Conservation (phyloP, 2,888 invertebrate species). For the Mesorhabditis belari region DNA sequence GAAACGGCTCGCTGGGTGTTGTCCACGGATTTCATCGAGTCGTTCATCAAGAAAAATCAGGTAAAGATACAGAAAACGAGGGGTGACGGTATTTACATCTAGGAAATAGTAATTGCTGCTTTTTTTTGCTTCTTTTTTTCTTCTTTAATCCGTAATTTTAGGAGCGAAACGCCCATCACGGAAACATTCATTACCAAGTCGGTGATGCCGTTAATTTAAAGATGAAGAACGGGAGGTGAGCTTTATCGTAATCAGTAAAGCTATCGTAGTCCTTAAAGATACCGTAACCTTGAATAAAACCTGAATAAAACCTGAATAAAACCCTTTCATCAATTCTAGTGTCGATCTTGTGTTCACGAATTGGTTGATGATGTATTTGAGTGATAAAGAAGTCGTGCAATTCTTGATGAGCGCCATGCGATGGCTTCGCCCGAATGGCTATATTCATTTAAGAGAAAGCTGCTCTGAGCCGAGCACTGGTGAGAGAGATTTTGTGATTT, state of each 20-base stretch:
- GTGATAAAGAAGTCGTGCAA: conserved; percentile 56
- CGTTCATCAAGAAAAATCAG: conserved; percentile 57
- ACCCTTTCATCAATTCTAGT: too few relatives aligned
- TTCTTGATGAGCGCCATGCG: conserved; percentile 56
- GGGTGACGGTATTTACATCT: neutral
- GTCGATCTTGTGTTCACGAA: conserved; percentile 61
- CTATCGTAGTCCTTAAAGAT: too few relatives aligned
- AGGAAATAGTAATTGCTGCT: neutral
- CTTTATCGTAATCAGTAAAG: neutral
- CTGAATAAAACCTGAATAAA: too few relatives aligned
- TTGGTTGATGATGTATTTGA: conserved; percentile 62
- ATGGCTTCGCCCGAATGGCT: conserved; percentile 59
- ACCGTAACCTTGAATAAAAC: neutral
- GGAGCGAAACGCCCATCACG: conserved; percentile 54
- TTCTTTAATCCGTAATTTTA: conserved; percentile 54
- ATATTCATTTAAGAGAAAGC: conserved; percentile 60
- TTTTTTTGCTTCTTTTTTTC: neutral
- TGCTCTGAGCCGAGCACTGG: conserved; percentile 60
- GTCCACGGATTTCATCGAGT: conserved; percentile 61
- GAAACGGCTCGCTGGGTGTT: conserved; percentile 55
- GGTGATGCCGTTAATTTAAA: conserved; percentile 59
- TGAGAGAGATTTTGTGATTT: too few relatives aligned
- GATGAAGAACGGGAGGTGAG: conserved; percentile 52
- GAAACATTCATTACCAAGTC: conserved; percentile 57
- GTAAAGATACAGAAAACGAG: conserved; percentile 44